phyloP scores from a whole-genome alignment of 1,140 invertebrate genomes.

The Acarapis woodi region DNA sequence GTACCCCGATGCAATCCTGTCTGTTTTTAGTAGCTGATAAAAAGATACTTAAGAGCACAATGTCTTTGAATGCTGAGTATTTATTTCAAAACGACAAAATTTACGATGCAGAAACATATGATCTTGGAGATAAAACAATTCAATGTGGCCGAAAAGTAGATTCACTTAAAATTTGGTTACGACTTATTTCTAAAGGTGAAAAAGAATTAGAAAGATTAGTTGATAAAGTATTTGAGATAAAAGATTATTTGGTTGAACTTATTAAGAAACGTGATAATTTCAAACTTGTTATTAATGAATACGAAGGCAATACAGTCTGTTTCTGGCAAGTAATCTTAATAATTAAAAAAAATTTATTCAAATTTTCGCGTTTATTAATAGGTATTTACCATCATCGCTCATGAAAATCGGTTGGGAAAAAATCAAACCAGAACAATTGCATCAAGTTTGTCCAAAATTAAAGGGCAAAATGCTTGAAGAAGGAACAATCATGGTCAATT shows the following conservation, averaged over 20 bases:
- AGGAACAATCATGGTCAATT: slow-evolving; percentile 79
- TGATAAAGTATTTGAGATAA: slow-evolving; percentile 59
- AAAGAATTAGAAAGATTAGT: slow-evolving; percentile 67
- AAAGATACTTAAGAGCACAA: slow-evolving; percentile 79
- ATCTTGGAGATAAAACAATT: slow-evolving; percentile 95
- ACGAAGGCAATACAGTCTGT: slow-evolving; percentile 72
- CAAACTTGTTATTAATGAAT: slow-evolving; percentile 34
- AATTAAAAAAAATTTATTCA: no score
- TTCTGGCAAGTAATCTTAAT: no score
- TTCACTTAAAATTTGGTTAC: slow-evolving; percentile 94
- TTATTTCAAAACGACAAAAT: slow-evolving; percentile 95
- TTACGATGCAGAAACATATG: slow-evolving; percentile 80
- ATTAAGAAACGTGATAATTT: slow-evolving; percentile 35
- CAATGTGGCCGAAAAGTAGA: slow-evolving; percentile 95
- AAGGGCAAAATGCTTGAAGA: slow-evolving; percentile 81
- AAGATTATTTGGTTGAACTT: slow-evolving; percentile 28
- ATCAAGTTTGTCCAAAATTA: slow-evolving; percentile 54
- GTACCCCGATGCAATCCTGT: slow-evolving; percentile 76
- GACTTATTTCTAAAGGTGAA: slow-evolving; percentile 82
- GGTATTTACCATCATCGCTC: slow-evolving; percentile 53
- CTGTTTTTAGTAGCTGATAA: slow-evolving; percentile 79
- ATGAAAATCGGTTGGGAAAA: background rate
- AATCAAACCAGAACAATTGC: background rate
- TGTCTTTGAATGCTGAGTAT: slow-evolving; percentile 86
- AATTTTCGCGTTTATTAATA: no score